phyloP scores from a whole-genome alignment of 1,140 invertebrate species.

The Aphaenogaster rudis region DNA sequence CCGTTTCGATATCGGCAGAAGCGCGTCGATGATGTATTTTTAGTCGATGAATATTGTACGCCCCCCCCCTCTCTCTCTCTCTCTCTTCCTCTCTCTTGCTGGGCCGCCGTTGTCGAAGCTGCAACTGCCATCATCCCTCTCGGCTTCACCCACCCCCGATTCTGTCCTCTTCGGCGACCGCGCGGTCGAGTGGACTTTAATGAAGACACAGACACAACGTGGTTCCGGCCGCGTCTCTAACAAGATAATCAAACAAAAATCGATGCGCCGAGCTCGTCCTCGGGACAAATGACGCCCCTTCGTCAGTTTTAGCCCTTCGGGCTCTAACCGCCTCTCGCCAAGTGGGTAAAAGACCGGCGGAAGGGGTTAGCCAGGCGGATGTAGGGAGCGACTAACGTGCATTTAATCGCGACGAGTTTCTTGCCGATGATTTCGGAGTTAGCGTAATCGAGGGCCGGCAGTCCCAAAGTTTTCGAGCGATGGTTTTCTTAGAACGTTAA shows the following conservation, averaged over 20 bases:
- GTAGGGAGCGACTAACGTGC: slow-evolving; percentile 26
- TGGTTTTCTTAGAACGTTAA: not conserved
- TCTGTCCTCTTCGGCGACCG: slow-evolving; percentile 19
- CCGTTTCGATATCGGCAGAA: slow-evolving; percentile 27
- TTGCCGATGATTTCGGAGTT: slow-evolving; percentile 49
- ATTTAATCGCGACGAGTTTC: slow-evolving; percentile 41
- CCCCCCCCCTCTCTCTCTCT: not conserved
- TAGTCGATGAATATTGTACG: slow-evolving; percentile 53
- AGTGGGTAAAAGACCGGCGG: slow-evolving; percentile 16
- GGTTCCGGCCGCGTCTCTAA: slow-evolving; percentile 53
- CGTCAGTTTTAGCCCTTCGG: slow-evolving; percentile 39
- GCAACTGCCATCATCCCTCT: slow-evolving; percentile 14
- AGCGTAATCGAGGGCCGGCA: not conserved
- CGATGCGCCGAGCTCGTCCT: slow-evolving; percentile 37
- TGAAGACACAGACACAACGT: slow-evolving; percentile 54
- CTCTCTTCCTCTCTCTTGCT: not conserved
- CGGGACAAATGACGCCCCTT: slow-evolving; percentile 34
- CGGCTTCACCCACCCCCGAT: not conserved
- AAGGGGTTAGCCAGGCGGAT: slow-evolving; percentile 9
- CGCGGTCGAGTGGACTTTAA: slow-evolving; percentile 59
- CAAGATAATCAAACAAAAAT: slow-evolving; percentile 66
- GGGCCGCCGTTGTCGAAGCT: slow-evolving; percentile 1
- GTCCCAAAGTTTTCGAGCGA: not conserved
- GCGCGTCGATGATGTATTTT: slow-evolving; percentile 54
- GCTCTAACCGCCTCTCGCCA: slow-evolving; percentile 19